A percentile compares a stretch with the other conserved stretches of the same genome.
phyloP scores from a whole-genome alignment of 2,888 invertebrate species.

The Lasioglossum villosulum region DNA sequence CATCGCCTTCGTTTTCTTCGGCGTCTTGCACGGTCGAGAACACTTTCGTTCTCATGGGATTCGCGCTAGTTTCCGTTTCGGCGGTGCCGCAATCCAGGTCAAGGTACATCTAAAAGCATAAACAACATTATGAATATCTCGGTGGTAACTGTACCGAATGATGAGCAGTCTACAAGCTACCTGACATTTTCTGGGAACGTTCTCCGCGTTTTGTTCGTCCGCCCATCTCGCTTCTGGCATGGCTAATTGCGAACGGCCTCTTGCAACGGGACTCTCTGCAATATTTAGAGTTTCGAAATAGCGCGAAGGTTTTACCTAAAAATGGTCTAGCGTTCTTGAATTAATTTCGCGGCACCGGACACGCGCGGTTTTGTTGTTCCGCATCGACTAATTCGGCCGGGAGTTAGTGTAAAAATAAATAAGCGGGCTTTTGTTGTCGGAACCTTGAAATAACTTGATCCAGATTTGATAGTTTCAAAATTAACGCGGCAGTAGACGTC shows the following conservation, averaged over 20 bases:
- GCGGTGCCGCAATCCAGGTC: slow-evolving; percentile 49
- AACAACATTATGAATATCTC: slow-evolving; percentile 13
- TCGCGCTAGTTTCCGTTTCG: slow-evolving; percentile 17
- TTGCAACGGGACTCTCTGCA: slow-evolving; percentile 28
- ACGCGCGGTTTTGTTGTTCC: not conserved
- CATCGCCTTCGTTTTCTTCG: not conserved
- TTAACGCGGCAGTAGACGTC: not conserved
- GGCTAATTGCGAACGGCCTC: slow-evolving; percentile 12
- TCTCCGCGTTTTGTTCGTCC: slow-evolving; percentile 3
- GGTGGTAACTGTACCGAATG: not conserved
- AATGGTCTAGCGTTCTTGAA: not conserved
- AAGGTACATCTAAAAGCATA: slow-evolving; percentile 60
- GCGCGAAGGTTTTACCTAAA: not conserved
- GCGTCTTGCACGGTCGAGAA: not conserved
- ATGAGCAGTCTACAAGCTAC: slow-evolving; percentile 33
- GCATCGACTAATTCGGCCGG: not conserved
- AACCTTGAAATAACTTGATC: not conserved
- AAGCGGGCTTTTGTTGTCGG: not conserved
- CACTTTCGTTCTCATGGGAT: slow-evolving; percentile 1
- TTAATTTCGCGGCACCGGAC: not conserved
- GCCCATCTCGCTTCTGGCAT: not conserved
- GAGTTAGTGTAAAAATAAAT: not conserved
- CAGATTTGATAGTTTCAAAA: not conserved
- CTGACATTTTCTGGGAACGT: slow-evolving; percentile 41
- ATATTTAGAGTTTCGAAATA: slow-evolving; percentile 14